Base-by-base conservation (phyloP, 2,113 vertebrate genomes). In the Morone saxatilis region DNA sequence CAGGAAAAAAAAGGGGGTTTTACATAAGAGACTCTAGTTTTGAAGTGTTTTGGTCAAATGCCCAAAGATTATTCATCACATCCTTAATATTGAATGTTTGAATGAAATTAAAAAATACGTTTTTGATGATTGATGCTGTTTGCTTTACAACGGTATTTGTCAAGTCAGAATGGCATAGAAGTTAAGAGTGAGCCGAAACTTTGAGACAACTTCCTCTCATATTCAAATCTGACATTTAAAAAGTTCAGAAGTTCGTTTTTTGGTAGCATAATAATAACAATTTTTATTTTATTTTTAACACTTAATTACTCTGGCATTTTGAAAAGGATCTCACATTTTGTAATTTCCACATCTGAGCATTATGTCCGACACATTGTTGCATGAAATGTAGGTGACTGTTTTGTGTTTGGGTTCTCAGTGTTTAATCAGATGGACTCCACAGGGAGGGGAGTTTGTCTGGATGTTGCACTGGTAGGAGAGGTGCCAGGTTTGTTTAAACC, bases 401-500 rank as follows among this genome's bases (percentile, higher is more conserved):
- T 40, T 43, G 40, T 72, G 67, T 71, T 60, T 61, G 25, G 22
- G 25, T 54, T 73, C 56, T 78, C 10, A 50, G 31, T 41, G 43
- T 61, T 11, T 76, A 22, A 51, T 40, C 67, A 31, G 59, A 70
- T 38, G 3, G 36, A 78, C 43, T 51, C 9, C 12, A 14, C 53
- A 13, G 51, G 20, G 6, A 72, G 9, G 5, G 31, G 36, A 68
- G 22, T 68, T 61, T 71, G 45, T 60, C 45, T 68, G 36, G 47
- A 78, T 54, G 68, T 61, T 76, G 57, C 72, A 69, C 48, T 53
- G 25, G 19, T 62, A 54, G 45, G 38, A 20, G 0, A 36, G 65
- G 17, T 68, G 47, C 45, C 79, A 20, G 22, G 66, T 51, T 78
- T 53, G 75, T 89, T 73, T 83, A 65, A 67, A 78, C 41, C 71